Conservation (phyloP, 2,797 vertebrate species). For the Eulemur rubriventer region DNA sequence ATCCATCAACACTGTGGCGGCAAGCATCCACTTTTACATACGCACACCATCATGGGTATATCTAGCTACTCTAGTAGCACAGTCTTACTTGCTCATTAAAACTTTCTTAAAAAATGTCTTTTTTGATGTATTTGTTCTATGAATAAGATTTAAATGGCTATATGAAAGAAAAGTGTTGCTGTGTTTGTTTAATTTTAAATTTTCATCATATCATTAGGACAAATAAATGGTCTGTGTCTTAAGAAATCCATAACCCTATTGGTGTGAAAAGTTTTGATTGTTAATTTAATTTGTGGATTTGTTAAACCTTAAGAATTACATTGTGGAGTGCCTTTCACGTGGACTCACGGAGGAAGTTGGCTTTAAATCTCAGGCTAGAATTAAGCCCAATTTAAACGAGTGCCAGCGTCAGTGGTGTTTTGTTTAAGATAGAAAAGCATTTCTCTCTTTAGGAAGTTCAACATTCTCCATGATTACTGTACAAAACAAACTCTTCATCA, state of each 20-base stretch:
- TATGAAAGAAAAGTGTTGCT: not conserved
- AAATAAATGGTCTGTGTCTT: not conserved
- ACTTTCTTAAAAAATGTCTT: not conserved
- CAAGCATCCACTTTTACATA: not conserved
- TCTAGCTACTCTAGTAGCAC: not conserved
- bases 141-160: not conserved
- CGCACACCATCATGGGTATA: not conserved
- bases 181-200: constrained; percentile 17
- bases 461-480: not conserved
- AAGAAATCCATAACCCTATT: not conserved
- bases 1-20: not conserved
- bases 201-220: not conserved
- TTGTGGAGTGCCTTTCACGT: not conserved
- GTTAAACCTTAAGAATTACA: not conserved
- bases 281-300: constrained; percentile 12
- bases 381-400: constrained; percentile 25
- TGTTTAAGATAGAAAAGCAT: not conserved
- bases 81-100: not conserved
- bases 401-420: not conserved
- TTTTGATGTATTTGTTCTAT: not conserved
- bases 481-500: not conserved
- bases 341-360: not conserved
- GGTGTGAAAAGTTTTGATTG: not conserved
- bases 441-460: constrained; percentile 8
- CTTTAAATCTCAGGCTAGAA: constrained; percentile 10